Evolutionary conservation across 2,113 vertebrate genomes (phyloP).

Genomic region (Sardina pilchardus): DNA sequence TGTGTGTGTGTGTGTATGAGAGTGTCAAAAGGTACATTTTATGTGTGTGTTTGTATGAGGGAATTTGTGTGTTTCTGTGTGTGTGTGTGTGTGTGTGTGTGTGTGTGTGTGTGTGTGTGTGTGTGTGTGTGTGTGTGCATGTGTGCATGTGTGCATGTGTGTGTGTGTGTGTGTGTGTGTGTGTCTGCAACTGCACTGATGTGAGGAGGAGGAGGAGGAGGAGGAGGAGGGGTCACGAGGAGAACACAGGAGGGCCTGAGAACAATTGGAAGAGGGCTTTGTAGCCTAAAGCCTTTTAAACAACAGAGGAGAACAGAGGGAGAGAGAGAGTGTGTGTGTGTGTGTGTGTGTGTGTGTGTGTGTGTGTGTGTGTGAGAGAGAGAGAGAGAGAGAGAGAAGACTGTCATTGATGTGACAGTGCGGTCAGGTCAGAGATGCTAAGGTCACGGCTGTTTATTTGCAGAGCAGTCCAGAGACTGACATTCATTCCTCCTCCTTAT

Average conservation of each 20-base stretch:
- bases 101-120: not conserved
- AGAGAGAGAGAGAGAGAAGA: conserved; percentile 43
- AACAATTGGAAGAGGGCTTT: conserved; percentile 13
- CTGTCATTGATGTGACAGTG: conserved; percentile 69
- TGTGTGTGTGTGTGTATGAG: no score
- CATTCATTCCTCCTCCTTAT: conserved; percentile 47
- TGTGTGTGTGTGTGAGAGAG: no score
- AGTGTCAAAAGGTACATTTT: no score
- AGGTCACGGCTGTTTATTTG: conserved; percentile 81
- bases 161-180: not conserved
- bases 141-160: not conserved
- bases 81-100: not conserved
- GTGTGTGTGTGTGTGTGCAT: not conserved
- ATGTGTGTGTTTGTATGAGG: no score
- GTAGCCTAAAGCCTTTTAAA: conserved; percentile 15
- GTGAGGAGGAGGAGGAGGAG: conserved; percentile 40
- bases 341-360: no score
- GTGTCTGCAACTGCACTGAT: not conserved
- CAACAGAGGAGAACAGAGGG: not conserved
- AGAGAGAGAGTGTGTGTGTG: conserved; percentile 30
- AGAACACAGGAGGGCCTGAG: conserved; percentile 29
- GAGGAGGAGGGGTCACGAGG: conserved; percentile 33
- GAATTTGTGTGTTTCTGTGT: no score
- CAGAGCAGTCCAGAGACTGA: conserved; percentile 59
- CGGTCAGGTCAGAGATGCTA: conserved; percentile 69